Evolutionary conservation across 2,888 invertebrate species (phyloP), one percentile per base, ranked within the genome.

Genomic region (Ormyrus labotus): DNA sequence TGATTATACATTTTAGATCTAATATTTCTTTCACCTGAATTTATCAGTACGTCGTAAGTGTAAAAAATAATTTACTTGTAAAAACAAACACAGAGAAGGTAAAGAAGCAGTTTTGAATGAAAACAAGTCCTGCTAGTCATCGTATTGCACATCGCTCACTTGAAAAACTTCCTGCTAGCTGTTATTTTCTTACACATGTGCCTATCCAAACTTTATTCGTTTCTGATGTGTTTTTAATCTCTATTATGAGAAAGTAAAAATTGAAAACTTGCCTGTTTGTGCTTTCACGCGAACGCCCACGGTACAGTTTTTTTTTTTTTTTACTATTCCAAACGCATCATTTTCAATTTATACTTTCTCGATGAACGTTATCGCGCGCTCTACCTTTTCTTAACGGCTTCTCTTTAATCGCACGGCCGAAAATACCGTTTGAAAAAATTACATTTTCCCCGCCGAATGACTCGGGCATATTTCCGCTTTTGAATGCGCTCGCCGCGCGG

Each of bases 241-340:
- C 70, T 70, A 74, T 75, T 67, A 80, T 71, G 70, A 80, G 65
- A 80, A 67, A 71, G 75, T 75, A 58, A 75, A 75, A 73, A 57
- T 68, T 60, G 67, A 67, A 67, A 72, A 61, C 13, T 65, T 19
- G 19, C 19, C 19, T 19, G 19, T 19, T 19, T 19, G 19, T 19
- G 19, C 19, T 19, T 19, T 19, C 19, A 19, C 19, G 19, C 19
- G 19, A 19, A 19, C 51, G n/a, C 19, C 60, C n/a, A 7, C 50
- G n/a, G 11, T 69, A 68, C 19, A 47, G 19, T 58, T 60, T 45
- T 6, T 45, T 19, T 6, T 45, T 19, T 19, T 13, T 19, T 57
- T 65, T 64, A 60, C 80, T 58, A 72, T 72, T 76, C 72, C 55
- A 5, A 63, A 77, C n/a, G 63, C 67, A 76, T 74, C 58, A 65